A percentile compares a stretch with the other conserved stretches of the same genome.
Conservation (phyloP, 2,888 invertebrate species). For the Cryptocheilus praepositus region DNA sequence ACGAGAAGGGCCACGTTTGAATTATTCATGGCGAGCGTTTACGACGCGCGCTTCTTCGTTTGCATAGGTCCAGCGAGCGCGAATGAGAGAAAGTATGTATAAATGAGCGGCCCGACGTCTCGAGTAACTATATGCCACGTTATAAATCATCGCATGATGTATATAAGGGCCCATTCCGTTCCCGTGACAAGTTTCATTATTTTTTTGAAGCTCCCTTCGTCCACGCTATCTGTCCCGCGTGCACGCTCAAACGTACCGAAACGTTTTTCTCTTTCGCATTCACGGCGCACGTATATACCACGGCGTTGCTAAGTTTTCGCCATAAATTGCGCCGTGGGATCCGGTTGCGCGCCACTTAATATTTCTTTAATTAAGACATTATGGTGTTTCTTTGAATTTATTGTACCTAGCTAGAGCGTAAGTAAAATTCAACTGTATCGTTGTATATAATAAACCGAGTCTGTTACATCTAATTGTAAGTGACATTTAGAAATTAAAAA, state of each 20-base stretch:
- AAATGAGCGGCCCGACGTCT: conserved; percentile 36
- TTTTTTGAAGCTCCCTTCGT: conserved; percentile 1
- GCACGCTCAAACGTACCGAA: too few relatives aligned
- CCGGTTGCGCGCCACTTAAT: too few relatives aligned
- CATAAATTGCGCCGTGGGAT: too few relatives aligned
- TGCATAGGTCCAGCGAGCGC: conserved; percentile 21
- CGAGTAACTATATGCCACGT: conserved; percentile 31
- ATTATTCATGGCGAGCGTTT: conserved; percentile 48
- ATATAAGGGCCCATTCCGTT: neutral
- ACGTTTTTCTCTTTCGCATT: neutral
- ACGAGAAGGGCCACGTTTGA: conserved; percentile 34
- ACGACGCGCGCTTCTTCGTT: conserved; percentile 23
- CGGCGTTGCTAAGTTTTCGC: too few relatives aligned
- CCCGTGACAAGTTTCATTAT: too few relatives aligned
- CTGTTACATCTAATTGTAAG: too few relatives aligned
- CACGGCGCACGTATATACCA: neutral
- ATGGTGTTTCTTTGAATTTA: too few relatives aligned
- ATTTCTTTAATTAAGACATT: too few relatives aligned
- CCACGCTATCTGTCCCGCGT: conserved; percentile 7
- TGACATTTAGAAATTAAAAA: too few relatives aligned
- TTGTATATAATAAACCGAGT: too few relatives aligned
- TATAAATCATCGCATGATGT: conserved; percentile 41
- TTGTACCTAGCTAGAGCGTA: too few relatives aligned
- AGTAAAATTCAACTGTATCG: too few relatives aligned
- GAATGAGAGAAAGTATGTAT: conserved; percentile 46